phyloP scores from a whole-genome alignment of 1,140 invertebrate species.

The Drosophila leontia region DNA sequence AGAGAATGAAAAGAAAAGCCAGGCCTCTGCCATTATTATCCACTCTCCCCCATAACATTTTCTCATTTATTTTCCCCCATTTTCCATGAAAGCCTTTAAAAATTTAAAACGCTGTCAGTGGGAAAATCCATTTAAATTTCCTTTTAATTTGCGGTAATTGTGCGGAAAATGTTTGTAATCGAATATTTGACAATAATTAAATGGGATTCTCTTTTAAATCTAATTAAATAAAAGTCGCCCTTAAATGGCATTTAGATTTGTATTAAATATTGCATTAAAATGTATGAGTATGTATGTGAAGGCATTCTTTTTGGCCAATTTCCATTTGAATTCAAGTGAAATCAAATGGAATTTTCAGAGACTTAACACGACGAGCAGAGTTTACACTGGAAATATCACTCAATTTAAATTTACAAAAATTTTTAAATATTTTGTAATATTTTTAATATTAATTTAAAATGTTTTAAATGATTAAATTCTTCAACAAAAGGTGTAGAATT shows the following conservation, averaged over 20 bases:
- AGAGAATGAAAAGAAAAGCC: slow-evolving; percentile 63
- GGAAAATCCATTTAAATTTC: slow-evolving; percentile 32
- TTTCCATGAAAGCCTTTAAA: slow-evolving; percentile 10
- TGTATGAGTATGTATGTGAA: not conserved
- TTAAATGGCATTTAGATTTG: slow-evolving; percentile 19
- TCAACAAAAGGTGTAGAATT: too few species aligned
- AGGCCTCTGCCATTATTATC: slow-evolving; percentile 52
- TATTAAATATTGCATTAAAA: slow-evolving; percentile 23
- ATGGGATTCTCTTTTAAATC: slow-evolving; percentile 5
- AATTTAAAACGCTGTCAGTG: slow-evolving; percentile 22
- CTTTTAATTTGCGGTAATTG: slow-evolving; percentile 38
- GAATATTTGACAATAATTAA: slow-evolving; percentile 43
- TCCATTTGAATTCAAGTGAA: slow-evolving; percentile 30
- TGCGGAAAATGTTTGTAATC: slow-evolving; percentile 28
- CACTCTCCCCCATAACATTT: not conserved
- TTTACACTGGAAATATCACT: not conserved
- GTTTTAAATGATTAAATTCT: too few species aligned
- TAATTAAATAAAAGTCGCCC: slow-evolving; percentile 29
- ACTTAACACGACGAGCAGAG: slow-evolving; percentile 25
- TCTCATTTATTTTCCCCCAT: not conserved
- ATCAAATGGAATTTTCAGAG: slow-evolving; percentile 52
- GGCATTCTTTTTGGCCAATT: slow-evolving; percentile 21
- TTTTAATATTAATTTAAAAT: too few species aligned
- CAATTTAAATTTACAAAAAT: not conserved
- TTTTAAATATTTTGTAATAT: too few species aligned